Evolutionary conservation across 1,140 invertebrate genomes (phyloP).

Genomic region (Megathymus violae): DNA sequence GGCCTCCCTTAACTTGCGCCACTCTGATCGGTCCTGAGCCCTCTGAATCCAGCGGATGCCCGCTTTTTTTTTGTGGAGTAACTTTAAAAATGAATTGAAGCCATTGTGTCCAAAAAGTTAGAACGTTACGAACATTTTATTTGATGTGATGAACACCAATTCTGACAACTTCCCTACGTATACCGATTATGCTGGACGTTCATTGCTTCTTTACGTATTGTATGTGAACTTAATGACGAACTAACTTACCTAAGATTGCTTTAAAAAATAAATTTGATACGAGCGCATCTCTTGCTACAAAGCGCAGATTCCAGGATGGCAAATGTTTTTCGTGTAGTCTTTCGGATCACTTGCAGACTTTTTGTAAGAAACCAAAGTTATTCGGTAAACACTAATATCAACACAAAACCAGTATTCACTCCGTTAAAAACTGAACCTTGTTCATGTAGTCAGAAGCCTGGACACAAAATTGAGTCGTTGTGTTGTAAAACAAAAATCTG

Average conservation of each 20-base stretch:
- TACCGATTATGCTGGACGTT: neutral
- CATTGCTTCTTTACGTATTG: neutral
- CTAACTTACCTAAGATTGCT: no score
- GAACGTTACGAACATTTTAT: neutral
- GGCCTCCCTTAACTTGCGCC: no score
- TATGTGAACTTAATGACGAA: constrained; percentile 1
- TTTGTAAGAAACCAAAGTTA: neutral
- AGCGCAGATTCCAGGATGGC: constrained; percentile 1
- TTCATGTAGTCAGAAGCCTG: constrained; percentile 32
- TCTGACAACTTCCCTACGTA: neutral
- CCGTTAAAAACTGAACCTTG: constrained; percentile 14
- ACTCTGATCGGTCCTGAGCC: no score
- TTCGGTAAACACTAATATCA: no score
- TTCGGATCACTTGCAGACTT: constrained; percentile 17
- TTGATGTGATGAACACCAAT: neutral
- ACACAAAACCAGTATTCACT: no score
- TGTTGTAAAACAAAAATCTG: constrained; percentile 35
- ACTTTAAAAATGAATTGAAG: constrained; percentile 18
- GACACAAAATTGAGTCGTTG: constrained; percentile 32
- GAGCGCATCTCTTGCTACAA: no score
- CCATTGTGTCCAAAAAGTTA: neutral
- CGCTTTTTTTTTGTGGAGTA: no score
- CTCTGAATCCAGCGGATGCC: no score
- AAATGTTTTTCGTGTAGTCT: constrained; percentile 25
- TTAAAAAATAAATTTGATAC: no score